Base-by-base conservation (phyloP, 2,797 vertebrate species). In the Melanogrammus aeglefinus region DNA sequence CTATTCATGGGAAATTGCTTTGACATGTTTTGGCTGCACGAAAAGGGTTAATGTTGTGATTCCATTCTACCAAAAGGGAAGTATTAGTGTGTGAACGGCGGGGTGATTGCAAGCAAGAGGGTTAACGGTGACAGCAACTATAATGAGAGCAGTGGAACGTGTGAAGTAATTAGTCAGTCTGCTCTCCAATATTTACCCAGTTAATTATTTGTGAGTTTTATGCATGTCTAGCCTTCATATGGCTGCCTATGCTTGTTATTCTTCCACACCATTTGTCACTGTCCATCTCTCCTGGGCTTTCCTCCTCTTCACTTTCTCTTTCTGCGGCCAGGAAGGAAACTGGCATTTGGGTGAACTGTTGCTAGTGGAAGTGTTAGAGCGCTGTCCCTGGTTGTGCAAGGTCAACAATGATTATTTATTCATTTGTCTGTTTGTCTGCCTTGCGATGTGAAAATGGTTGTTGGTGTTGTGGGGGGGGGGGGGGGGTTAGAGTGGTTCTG, bases 181-280 rank as follows among this genome's bases (percentile, higher is more conserved):
- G 91, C 93, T 93, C 92, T 94, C 91, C 90, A 94, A 94, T 94
- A 95, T 95, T 95, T 95, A 94, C 92, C 91, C 93, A 95, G 93
- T 94, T 95, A 94, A 95, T 94, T 94, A 95, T 94, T 94, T 94
- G 93, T 93, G 94, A 94, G 93, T 92, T 94, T 94, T 94, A 93
- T 92, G 94, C 92, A 92, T 93, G 92, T 94, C 93, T 91, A 94
- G 90, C 92, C 89, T 90, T 94, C 91, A 92, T 92, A 93, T 91
- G 92, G 91, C 91, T 92, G 92, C 90, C 85, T 91, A 87, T 93
- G 92, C 92, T 93, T 89, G 93, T 93, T 93, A 92, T 94, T 9
- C 21, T 39, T 94, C 91, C 92, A 93, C 92, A 92, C 90, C 93
- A 93, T 95, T 94, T 94, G 91, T 94, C 94, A 93, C 90, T 90